Conservation (phyloP, 64 coral and sea anemone species). For the Hydrozoanthus tunicans region DNA sequence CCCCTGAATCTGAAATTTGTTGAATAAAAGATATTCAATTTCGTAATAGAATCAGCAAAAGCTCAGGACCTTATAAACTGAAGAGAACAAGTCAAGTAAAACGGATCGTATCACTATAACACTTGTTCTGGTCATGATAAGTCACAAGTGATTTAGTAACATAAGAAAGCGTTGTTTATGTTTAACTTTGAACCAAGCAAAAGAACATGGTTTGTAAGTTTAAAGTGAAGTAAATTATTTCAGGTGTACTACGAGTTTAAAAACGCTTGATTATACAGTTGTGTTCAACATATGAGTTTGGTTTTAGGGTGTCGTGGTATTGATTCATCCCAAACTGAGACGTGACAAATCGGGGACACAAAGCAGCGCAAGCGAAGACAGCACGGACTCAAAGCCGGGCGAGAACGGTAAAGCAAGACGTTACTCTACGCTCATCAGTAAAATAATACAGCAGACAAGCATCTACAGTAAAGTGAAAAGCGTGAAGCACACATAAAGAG, state of each 20-base stretch:
- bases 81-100: neutral
- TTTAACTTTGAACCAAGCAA: neutral
- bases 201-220: neutral
- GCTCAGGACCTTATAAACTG: too few species aligned
- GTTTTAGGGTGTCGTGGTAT: neutral
- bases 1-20: too few species aligned
- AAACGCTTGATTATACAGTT: neutral
- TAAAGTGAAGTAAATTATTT: neutral
- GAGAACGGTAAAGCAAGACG: neutral
- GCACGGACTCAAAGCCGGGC: neutral
- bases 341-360: neutral
- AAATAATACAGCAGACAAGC: neutral
- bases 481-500: neutral
- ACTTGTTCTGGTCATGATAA: neutral
- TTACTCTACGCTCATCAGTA: neutral
- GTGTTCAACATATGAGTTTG: neutral
- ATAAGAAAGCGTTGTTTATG: neutral
- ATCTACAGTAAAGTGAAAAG: neutral
- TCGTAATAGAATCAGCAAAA: too few species aligned
- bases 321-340: slow-evolving; percentile 18
- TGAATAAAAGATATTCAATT: too few species aligned
- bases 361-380: too few species aligned
- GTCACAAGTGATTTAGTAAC: too few species aligned
- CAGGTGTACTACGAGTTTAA: neutral
- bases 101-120: neutral